Conservation (phyloP, 2,797 vertebrate genomes). For the Notolabrus celidotus region DNA sequence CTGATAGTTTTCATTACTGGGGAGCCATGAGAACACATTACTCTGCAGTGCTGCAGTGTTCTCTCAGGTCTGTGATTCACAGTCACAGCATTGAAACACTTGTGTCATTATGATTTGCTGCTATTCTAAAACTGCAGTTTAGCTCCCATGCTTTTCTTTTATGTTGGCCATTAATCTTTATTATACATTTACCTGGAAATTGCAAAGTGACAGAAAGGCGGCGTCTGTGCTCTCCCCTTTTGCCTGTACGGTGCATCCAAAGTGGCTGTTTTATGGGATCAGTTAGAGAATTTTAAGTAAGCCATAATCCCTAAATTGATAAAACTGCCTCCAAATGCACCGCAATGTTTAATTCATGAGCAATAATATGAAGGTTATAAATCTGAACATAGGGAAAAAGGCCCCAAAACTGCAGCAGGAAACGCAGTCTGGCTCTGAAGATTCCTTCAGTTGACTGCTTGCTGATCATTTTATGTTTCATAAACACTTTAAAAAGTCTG, state of each 20-base stretch:
- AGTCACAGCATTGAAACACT: slow-evolving; percentile 10
- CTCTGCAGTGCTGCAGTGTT: slow-evolving; percentile 36
- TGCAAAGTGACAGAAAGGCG: slow-evolving; percentile 57
- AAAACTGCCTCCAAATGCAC: slow-evolving; percentile 72
- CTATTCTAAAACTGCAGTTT: slow-evolving; percentile 58
- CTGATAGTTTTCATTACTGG: slow-evolving; percentile 22
- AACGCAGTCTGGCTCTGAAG: slow-evolving; percentile 26
- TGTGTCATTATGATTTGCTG: slow-evolving; percentile 53
- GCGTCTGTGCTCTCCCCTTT: slow-evolving; percentile 31
- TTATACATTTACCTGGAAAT: slow-evolving; percentile 69
- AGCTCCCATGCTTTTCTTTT: slow-evolving; percentile 54
- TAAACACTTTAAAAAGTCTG: background rate
- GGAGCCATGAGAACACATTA: slow-evolving; percentile 14
- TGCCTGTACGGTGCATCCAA: slow-evolving; percentile 56
- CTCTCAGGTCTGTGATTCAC: slow-evolving; percentile 13
- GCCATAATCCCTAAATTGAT: slow-evolving; percentile 73
- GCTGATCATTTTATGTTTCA: slow-evolving; percentile 14
- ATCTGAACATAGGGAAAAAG: slow-evolving; percentile 49
- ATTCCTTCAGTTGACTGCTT: background rate
- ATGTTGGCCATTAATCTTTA: slow-evolving; percentile 71
- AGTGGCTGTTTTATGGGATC: slow-evolving; percentile 74
- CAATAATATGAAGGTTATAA: slow-evolving; percentile 67
- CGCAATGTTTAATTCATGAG: slow-evolving; percentile 79
- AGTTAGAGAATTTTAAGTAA: slow-evolving; percentile 72
- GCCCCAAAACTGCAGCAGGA: slow-evolving; percentile 13